Base-by-base conservation (phyloP, 2,113 vertebrate genomes). In the Pseudorasbora parva region DNA sequence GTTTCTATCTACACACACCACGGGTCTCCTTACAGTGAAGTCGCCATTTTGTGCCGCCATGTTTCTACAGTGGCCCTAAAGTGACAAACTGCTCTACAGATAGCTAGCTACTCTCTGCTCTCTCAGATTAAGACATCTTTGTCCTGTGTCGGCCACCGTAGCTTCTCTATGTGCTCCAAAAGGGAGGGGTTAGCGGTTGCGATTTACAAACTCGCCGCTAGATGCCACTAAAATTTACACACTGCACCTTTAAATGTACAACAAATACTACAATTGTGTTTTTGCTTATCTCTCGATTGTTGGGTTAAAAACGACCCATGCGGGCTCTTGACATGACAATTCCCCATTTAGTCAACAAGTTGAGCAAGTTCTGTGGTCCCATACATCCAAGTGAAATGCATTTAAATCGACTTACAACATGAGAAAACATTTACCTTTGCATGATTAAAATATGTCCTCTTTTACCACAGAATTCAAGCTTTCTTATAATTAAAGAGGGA, bases 291-390 rank as follows among this genome's bases (percentile, higher is more conserved):
- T 14, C 37, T 14, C 7, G 17, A 23, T 78, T 78, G 59, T 25
- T n/a, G 56, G 30, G 54, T 43, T 23, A 60, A 43, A 78, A 43
- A 60, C 27, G 56, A 60, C 37, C 75, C 33, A 43, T 33, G 41
- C 33, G 2, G 7, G 51, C 3, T 57, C 19, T 14, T 41, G 21
- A n/a, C 19, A n/a, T 59, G 21, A 25, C 33, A 25, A 14, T 76
- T 56, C 54, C 30, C 30, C 5, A n/a, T 25, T 60, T 1, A 57
- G 11, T 78, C n/a, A 23, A 25, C 41, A 78, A 9, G 51, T 71
- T 71, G n/a, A 43, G 37, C 10, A 25, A 49, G 43, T 41, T 60
- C 56, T 78, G 56, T 78, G 75, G 56, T 78, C 75, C 75, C 75
- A 77, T 23, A 78, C 76, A 78, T 60, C 37, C 76, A 60, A 43